phyloP scores from a whole-genome alignment of 1,140 invertebrate species.

The Liolophura sinensis region DNA sequence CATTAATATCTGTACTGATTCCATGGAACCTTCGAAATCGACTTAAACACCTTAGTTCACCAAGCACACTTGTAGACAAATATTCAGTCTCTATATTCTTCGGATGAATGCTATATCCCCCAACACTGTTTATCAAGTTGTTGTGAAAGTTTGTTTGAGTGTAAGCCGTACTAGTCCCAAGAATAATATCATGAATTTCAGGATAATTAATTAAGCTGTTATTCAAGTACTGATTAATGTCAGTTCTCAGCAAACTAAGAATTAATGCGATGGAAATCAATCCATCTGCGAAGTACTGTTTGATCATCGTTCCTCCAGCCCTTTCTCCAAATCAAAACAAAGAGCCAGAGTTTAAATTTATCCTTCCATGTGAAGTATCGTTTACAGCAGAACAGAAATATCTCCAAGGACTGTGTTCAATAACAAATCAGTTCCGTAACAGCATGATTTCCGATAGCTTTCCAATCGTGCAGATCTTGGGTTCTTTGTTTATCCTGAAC shows the following conservation, averaged over 20 bases:
- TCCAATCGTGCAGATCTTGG: too few relatives aligned
- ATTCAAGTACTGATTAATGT: conserved; percentile 72
- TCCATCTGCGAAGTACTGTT: conserved; percentile 66
- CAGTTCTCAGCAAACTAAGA: conserved; percentile 74
- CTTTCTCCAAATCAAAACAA: too few relatives aligned
- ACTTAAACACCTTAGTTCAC: conserved; percentile 74
- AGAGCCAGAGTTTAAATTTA: too few relatives aligned
- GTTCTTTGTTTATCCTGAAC: too few relatives aligned
- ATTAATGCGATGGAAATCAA: conserved; percentile 77
- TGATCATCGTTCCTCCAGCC: conserved; percentile 32
- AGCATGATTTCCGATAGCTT: too few relatives aligned
- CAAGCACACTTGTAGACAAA: conserved; percentile 65
- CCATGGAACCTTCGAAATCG: conserved; percentile 59
- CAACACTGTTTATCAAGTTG: conserved; percentile 19
- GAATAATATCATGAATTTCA: conserved; percentile 52
- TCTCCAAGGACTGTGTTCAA: too few relatives aligned
- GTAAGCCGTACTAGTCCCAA: conserved; percentile 53
- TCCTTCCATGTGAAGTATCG: too few relatives aligned
- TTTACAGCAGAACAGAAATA: too few relatives aligned
- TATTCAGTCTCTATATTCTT: conserved; percentile 70
- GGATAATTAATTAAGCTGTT: conserved; percentile 60
- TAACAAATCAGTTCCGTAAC: too few relatives aligned
- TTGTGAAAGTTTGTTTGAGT: conserved; percentile 57
- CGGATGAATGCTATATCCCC: conserved; percentile 67
- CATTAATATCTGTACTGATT: conserved; percentile 56